Evolutionary conservation across 2,888 invertebrate genomes (phyloP), one percentile per base, ranked within the genome.

Genomic region (Drosophila anceps): DNA sequence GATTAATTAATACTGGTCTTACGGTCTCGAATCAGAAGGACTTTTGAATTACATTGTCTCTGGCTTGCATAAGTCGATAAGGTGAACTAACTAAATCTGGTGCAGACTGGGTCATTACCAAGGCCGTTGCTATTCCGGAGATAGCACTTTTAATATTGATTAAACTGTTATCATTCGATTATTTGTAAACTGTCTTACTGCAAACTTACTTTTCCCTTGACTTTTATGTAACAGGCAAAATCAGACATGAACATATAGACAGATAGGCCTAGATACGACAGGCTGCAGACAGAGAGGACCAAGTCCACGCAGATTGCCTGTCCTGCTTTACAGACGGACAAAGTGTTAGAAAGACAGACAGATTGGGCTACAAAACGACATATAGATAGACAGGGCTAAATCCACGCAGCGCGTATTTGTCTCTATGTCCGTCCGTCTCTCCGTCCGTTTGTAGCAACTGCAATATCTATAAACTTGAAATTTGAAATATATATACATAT

Each of bases 1-100:
- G 20, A 31, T 48, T 18, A n/a, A 13, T 44, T 20, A 53, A 35
- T 31, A 27, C 24, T 48, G n/a, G 41, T 6, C 8, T 41, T 57
- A 33, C 50, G 48, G 35, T 37, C 27, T 27, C 31, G 24, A 29
- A 4, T 27, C n/a, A 20, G 43, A 15, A 20, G 43, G 57, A 57
- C 41, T 37, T 61, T 71, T 44, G 10, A 70, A 15, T 27, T 12
- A 9, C 37, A 64, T 46, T 73, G 41, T 46, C 46, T 48, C 9
- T 15, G 27, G 37, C 31, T 48, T 65, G 43, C 5, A 29, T 44
- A 44, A 50, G 48, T 59, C 44, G 63, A 76, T 76, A 61, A 69
- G 69, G 31, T 39, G 53, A 63, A 69, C 73, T 59, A 60, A 57
- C 39, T 33, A 24, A 65, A 77, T 77, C 76, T 60, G 50, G 58